Base-by-base conservation (phyloP, 2,888 invertebrate genomes). In the Flabesymbios commensalis region DNA sequence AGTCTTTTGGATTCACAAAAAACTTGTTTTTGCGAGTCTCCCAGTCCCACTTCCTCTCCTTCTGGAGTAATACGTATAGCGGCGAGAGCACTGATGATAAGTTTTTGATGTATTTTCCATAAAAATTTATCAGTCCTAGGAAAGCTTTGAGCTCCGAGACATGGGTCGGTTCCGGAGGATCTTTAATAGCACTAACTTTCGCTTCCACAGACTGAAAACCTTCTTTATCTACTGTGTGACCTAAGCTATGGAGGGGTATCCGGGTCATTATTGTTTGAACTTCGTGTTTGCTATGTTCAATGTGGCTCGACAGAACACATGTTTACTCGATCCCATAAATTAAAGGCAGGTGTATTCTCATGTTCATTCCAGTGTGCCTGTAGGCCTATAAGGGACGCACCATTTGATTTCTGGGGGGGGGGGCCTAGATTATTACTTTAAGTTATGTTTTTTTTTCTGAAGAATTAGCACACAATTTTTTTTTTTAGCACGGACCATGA, bases 1-100 rank as follows among this genome's bases (percentile, higher is more conserved):
- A 71, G 73, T 14, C 76, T 78, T 1, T 83, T 83, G 70, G n/a
- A n/a, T n/a, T n/a, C n/a, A n/a, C n/a, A n/a, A n/a, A 29, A 24
- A 24, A 5, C 7, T 41, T n/a, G n/a, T 55, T 22, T 4, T 22
- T 14, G 4, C 24, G 7, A n/a, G 42, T 14, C 5, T 7, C 7
- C 31, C 28, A 14, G 5, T 26, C 5, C 26, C 31, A 24, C 26
- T 55, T 7, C 19, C 7, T 24, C 7, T 32, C 22, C 14, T 17
- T 36, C 53, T 24, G 36, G 19, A 19, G 24, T n/a, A n/a, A n/a
- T n/a, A n/a, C n/a, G n/a, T n/a, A n/a, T 22, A 59, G 47, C 4
- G 42, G 42, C 7, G 14, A 5, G 10, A 55, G 28, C 19, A 17
- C 7, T 28, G 28, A 7, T 10, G 31, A n/a, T 17, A 33, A 22